Percentiles rank a stretch among this genome's conserved stretches.
phyloP scores from a whole-genome alignment of 2,888 invertebrate species.

The Stenodema calcarata region DNA sequence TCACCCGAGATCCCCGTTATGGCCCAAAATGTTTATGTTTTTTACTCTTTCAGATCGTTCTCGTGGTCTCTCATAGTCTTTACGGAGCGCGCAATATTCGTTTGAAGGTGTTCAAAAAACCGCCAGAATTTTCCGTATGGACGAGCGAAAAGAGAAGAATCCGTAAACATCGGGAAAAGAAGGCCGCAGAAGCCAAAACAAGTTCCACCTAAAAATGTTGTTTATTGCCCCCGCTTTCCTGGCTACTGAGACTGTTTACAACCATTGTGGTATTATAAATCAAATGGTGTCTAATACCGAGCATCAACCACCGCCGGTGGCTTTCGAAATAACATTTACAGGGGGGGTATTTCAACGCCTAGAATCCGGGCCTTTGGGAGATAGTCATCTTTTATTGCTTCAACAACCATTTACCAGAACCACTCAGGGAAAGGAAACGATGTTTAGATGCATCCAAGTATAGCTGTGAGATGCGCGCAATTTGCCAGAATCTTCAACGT shows the following conservation, averaged over 20 bases:
- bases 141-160: neutral
- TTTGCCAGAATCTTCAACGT: too few relatives aligned
- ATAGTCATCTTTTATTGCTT: neutral
- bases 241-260: neutral
- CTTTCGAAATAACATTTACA: constrained; percentile 13
- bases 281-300: neutral
- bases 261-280: constrained; percentile 8
- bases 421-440: neutral
- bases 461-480: too few relatives aligned
- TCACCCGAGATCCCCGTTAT: neutral
- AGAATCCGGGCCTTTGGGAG: neutral
- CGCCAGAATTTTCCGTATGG: neutral
- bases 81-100: neutral
- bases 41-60: neutral
- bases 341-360: neutral
- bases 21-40: neutral
- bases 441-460: neutral
- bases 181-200: neutral
- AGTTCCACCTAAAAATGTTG: neutral
- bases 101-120: neutral
- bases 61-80: neutral
- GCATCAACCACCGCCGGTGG: neutral
- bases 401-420: neutral
- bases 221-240: neutral
- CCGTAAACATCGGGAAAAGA: neutral